Base-by-base conservation (phyloP, 2,888 invertebrate species). In the Tetramorium bicarinatum region DNA sequence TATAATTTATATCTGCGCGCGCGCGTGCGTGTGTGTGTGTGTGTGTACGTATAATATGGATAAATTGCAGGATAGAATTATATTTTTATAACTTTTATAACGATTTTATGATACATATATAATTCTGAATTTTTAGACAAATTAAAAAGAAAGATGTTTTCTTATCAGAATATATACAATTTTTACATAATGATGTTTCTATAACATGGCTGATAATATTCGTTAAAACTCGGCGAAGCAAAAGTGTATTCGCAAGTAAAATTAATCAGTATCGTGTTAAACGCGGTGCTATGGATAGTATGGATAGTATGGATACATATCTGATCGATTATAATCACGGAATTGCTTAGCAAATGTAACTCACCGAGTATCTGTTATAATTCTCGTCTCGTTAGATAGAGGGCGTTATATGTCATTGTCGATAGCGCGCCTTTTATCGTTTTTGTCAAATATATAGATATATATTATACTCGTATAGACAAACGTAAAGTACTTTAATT, bases 191-290 rank as follows among this genome's bases (percentile, higher is more conserved):
- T 34, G 4, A 34, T 34, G 4, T 34, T 34, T 34, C 29, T 34
- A 11, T 71, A 21, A 13, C 38, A 41, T 41, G 11, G 7, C 25
- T 52, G n/a, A 69, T 54, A 41, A 34, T 25, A 25, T 38, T 18
- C 4, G 3, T 7, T 38, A 47, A 41, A 25, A 4, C 9, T 6
- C 29, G 18, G 8, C 13, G 8, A 13, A 54, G 38, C 21, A 34
- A 38, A 38, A 52, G 11, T 34, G 41, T 18, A 41, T 7, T 56
- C n/a, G 59, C 11, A 15, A 61, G 3, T 18, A 2, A 25, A 7
- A 59, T 41, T 74, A 56, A 62, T 62, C 75, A 38, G 54, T 38
- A 47, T 47, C 34, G 15, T 9, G 44, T 75, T 75, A 61, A 75
- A 75, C 25, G 18, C 21, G 15, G 15, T n/a, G 34, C 61, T 72